phyloP scores from a whole-genome alignment of 1,140 invertebrate genomes.

The Galleria mellonella region DNA sequence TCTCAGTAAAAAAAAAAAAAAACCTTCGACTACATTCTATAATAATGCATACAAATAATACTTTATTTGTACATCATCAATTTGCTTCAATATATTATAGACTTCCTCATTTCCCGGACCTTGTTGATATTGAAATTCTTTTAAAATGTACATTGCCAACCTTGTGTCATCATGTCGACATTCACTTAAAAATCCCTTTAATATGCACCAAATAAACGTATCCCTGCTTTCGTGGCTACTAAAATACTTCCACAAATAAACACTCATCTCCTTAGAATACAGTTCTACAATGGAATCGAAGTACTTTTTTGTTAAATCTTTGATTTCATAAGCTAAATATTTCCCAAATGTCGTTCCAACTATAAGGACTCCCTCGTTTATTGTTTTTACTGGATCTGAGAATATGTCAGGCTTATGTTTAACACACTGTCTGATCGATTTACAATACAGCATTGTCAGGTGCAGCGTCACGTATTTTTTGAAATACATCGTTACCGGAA shows the following conservation, averaged over 20 bases:
- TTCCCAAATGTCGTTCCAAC: conserved; percentile 34
- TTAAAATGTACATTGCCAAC: conserved; percentile 17
- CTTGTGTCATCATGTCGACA: conserved; percentile 14
- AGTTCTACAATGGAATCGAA: conserved; percentile 33
- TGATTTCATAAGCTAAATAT: conserved; percentile 35
- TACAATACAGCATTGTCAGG: conserved; percentile 41
- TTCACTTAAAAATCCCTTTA: conserved; percentile 29
- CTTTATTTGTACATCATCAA: no score
- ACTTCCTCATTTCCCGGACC: no score
- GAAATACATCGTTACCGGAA: conserved; percentile 30
- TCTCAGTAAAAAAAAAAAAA: no score
- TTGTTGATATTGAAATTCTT: not conserved
- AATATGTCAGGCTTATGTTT: conserved; percentile 26
- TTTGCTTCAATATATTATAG: no score
- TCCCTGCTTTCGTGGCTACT: conserved; percentile 3
- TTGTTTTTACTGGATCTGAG: conserved; percentile 12
- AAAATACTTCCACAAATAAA: conserved; percentile 22
- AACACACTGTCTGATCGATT: conserved; percentile 24
- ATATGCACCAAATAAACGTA: conserved; percentile 17
- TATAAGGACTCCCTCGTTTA: conserved; percentile 20
- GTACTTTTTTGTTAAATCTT: conserved; percentile 26
- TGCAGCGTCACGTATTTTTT: conserved; percentile 28
- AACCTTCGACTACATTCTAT: conserved; percentile 3
- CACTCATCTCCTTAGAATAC: conserved; percentile 19
- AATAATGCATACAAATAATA: not conserved